phyloP scores from a whole-genome alignment of 1,140 invertebrate genomes.

The Drosophila eugracilis region DNA sequence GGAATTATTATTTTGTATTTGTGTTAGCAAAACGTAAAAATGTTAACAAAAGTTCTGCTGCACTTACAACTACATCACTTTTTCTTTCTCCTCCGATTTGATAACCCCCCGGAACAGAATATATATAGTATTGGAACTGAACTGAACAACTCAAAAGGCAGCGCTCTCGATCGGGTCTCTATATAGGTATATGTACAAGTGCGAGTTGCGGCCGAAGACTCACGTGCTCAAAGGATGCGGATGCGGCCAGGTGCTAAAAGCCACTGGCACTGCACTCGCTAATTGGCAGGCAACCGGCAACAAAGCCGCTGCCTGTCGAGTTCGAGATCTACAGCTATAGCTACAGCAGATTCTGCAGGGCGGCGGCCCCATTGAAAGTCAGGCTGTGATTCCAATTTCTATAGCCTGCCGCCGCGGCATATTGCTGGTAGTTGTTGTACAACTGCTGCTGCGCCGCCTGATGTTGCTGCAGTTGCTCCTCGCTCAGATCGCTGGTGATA shows the following conservation, averaged over 20 bases:
- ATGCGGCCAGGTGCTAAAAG: slow-evolving; percentile 64
- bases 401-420: slow-evolving; percentile 77
- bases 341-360: slow-evolving; percentile 81
- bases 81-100: slow-evolving; percentile 62
- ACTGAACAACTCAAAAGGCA: slow-evolving; percentile 48
- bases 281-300: slow-evolving; percentile 55
- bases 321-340: slow-evolving; percentile 23
- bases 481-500: slow-evolving; percentile 81
- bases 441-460: slow-evolving; percentile 73
- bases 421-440: slow-evolving; percentile 83
- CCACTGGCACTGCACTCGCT: slow-evolving; percentile 62
- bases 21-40: slow-evolving; percentile 65
- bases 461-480: slow-evolving; percentile 81
- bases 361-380: slow-evolving; percentile 78
- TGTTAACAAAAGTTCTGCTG: slow-evolving; percentile 68
- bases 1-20: slow-evolving; percentile 68
- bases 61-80: slow-evolving; percentile 84
- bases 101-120: slow-evolving; percentile 53
- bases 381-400: slow-evolving; percentile 82
- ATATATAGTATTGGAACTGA: slow-evolving; percentile 13
- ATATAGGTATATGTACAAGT: slow-evolving; percentile 49
- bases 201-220: slow-evolving; percentile 50
- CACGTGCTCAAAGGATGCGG: slow-evolving; percentile 66
- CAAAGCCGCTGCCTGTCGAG: slow-evolving; percentile 63
- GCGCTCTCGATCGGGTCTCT: slow-evolving; percentile 46